Conservation (phyloP, 2,113 vertebrate genomes). For the Martes martes region DNA sequence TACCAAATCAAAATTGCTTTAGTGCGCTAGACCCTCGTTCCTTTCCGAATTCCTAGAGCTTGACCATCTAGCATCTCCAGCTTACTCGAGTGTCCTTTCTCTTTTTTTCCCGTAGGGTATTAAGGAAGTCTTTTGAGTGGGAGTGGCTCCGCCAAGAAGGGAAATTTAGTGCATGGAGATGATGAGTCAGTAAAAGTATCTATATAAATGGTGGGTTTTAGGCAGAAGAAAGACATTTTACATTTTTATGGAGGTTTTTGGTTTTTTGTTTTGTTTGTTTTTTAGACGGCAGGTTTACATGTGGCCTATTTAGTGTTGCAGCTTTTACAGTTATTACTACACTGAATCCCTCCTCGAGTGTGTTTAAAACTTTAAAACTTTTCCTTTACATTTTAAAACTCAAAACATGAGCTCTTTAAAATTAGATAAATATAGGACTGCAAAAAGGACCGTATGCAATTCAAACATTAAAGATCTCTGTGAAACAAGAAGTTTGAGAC, state of each 20-base stretch:
- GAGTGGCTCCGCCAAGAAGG: neutral
- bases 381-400: neutral
- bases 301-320: neutral
- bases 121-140: neutral
- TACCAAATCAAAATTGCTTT: neutral
- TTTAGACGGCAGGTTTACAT: neutral
- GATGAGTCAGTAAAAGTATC: neutral
- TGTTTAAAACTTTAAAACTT: too few relatives aligned
- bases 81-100: neutral
- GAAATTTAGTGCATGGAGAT: neutral
- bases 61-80: neutral
- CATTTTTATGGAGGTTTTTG: neutral
- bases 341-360: neutral
- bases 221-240: neutral
- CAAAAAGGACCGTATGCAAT: too few relatives aligned
- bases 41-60: neutral
- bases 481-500: neutral
- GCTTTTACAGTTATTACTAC: neutral
- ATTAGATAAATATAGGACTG: neutral
- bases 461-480: neutral
- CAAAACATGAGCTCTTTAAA: neutral
- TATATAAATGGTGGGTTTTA: neutral
- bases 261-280: neutral
- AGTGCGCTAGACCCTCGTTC: neutral
- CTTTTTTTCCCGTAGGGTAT: neutral